Conservation (phyloP, 1,140 invertebrate species). For the Heliconius melpomene region DNA sequence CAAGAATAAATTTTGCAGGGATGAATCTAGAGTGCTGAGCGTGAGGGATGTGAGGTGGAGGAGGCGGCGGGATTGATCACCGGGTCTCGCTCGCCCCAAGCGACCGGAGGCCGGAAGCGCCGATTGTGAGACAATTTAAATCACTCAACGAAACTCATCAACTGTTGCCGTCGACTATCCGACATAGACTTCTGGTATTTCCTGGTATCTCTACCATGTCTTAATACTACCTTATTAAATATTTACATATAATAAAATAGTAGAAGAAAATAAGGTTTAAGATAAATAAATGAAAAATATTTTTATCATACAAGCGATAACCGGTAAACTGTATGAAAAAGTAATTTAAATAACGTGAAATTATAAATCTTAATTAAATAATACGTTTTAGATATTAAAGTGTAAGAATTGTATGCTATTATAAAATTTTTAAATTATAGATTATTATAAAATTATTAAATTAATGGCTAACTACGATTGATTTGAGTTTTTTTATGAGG, state of each 20-base stretch:
- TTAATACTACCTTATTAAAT: background rate
- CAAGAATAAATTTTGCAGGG: conserved; percentile 18
- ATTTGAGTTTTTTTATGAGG: too few species aligned
- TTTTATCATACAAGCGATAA: too few species aligned
- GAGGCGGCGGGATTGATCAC: conserved; percentile 31
- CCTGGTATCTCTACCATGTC: background rate
- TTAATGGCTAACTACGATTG: too few species aligned
- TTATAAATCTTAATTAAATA: too few species aligned
- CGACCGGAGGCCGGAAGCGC: conserved; percentile 59
- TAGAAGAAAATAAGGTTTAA: background rate
- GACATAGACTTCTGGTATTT: conserved; percentile 31
- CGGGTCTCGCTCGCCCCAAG: conserved; percentile 50
- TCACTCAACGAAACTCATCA: conserved; percentile 58
- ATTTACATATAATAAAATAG: background rate
- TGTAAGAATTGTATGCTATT: too few species aligned
- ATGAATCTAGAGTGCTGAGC: conserved; percentile 20
- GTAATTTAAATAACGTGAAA: too few species aligned
- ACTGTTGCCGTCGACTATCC: conserved; percentile 66
- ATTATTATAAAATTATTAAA: too few species aligned
- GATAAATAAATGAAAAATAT: background rate
- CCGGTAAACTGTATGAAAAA: too few species aligned
- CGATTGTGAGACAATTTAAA: conserved; percentile 78
- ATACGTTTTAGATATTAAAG: too few species aligned
- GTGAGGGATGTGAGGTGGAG: conserved; percentile 30
- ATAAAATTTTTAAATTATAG: too few species aligned